Evolutionary conservation across 2,797 vertebrate species (phyloP).

Genomic region (Sebastes flavidus): DNA sequence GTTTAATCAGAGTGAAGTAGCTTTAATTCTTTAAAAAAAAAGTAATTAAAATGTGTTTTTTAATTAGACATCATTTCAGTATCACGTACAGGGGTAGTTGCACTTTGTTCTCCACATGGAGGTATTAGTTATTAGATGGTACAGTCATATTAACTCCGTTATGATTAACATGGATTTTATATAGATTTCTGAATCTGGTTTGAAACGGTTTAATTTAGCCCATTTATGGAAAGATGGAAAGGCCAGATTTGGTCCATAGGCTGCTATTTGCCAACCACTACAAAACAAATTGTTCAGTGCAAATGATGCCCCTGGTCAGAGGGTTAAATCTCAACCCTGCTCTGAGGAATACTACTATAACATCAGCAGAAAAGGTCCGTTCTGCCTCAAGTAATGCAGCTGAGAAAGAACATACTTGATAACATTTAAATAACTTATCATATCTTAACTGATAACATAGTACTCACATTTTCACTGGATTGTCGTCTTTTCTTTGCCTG

Average conservation of each 20-base stretch:
- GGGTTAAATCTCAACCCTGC: not conserved
- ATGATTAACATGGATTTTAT: not conserved
- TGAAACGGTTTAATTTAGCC: not conserved
- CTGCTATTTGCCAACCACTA: not conserved
- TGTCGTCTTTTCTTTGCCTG: constrained; percentile 94
- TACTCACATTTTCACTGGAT: constrained; percentile 93
- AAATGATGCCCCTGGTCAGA: not conserved
- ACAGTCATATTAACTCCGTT: not conserved
- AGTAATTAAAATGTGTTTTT: too few species aligned
- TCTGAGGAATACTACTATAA: not conserved
- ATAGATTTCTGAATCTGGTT: not conserved
- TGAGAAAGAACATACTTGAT: too few species aligned
- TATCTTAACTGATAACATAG: not conserved
- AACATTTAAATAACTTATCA: not conserved
- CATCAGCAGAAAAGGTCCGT: not conserved
- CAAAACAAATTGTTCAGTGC: not conserved
- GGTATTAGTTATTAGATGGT: not conserved
- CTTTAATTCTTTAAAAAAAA: too few species aligned
- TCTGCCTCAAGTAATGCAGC: not conserved
- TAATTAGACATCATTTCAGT: too few species aligned
- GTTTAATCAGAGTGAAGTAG: not conserved
- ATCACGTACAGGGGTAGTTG: fast-evolving
- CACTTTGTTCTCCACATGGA: too few species aligned
- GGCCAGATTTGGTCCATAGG: not conserved
- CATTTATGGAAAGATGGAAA: not conserved